Evolutionary conservation across 1,140 invertebrate genomes (phyloP), one percentile per base, ranked within the genome.

Genomic region (Calliphora vicina): DNA sequence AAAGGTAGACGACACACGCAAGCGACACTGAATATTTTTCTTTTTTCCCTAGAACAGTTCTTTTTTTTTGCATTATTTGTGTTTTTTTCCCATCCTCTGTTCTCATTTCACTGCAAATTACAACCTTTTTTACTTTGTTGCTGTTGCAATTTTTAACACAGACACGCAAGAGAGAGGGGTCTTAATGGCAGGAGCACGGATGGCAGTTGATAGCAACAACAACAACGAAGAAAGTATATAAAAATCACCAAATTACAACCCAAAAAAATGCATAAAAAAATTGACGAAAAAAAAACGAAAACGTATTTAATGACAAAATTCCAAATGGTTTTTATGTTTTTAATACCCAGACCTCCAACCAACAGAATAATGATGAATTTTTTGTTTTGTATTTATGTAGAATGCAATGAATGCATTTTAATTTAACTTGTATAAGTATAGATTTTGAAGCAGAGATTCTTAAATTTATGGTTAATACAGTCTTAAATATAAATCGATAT

Each of bases 261-360:
- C 20, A 84, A 85, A 82, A 72, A 43, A 81, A 45, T 8, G 23
- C 17, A 50, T 61, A 85, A 84, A 87, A n/a, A 80, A 85, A 87
- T 84, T 23, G 50, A 57, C 45, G 17, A 23, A 67, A 67, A 67
- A 23, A 57, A 57, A 50, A 57, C 45, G 13, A n/a, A 57, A 57
- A 57, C 85, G 87, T 88, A 88, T 88, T 88, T 88, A 88, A 86
- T 87, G 86, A 76, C 26, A 86, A 87, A 86, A 83, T 78, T 85
- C 85, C 82, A 82, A 82, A 71, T 86, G 84, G 26, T 57, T 67
- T 67, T 67, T 67, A 12, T 67, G 3, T 67, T 25, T 0, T 9
- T 67, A 23, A 23, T 25, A 17, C 61, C 23, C 61, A 67, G 25
- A 67, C 61, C 61, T 12, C 9, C 9, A 10, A 23, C 23, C 23